Conservation (phyloP, 2,113 vertebrate genomes). For the Taurulus bubalis region DNA sequence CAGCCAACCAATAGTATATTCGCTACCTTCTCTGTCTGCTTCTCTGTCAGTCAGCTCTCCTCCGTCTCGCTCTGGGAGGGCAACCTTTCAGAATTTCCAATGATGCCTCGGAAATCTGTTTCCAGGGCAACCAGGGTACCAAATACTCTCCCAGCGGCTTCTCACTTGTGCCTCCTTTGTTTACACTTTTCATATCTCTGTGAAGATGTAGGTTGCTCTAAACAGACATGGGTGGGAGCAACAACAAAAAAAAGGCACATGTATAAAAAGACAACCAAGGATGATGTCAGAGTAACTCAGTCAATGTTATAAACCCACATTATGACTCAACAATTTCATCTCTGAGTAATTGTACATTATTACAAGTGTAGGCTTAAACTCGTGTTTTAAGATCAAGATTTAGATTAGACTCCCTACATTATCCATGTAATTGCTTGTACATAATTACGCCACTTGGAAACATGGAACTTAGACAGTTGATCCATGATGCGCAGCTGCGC, state of each 20-base stretch:
- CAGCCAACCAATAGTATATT: slow-evolving; percentile 45
- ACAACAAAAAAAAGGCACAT: background rate
- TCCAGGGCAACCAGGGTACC: slow-evolving; percentile 86
- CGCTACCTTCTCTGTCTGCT: slow-evolving; percentile 47
- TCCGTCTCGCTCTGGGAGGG: slow-evolving; percentile 77
- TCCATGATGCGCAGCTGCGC: slow-evolving; percentile 50
- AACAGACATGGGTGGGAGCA: slow-evolving; percentile 34
- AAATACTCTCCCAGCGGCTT: slow-evolving; percentile 78
- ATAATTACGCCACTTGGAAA: slow-evolving; percentile 20
- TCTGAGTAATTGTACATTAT: background rate
- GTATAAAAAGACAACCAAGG: slow-evolving; percentile 22
- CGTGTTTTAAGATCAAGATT: background rate
- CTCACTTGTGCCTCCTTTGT: slow-evolving; percentile 76
- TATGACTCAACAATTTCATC: background rate
- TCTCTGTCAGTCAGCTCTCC: slow-evolving; percentile 73
- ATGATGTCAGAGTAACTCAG: slow-evolving; percentile 34
- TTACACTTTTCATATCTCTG: slow-evolving; percentile 74
- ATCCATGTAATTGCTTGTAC: background rate
- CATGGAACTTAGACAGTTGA: slow-evolving; percentile 8
- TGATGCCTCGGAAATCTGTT: slow-evolving; percentile 85
- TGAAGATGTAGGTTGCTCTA: slow-evolving; percentile 45
- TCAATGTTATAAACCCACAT: slow-evolving; percentile 15
- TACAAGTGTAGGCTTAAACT: background rate
- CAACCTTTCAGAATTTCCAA: slow-evolving; percentile 83
- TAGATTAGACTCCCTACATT: background rate